Percentiles rank a stretch among this genome's conserved stretches.
phyloP scores from a whole-genome alignment of 2,888 invertebrate species.

The Platynereis dumerilii region DNA sequence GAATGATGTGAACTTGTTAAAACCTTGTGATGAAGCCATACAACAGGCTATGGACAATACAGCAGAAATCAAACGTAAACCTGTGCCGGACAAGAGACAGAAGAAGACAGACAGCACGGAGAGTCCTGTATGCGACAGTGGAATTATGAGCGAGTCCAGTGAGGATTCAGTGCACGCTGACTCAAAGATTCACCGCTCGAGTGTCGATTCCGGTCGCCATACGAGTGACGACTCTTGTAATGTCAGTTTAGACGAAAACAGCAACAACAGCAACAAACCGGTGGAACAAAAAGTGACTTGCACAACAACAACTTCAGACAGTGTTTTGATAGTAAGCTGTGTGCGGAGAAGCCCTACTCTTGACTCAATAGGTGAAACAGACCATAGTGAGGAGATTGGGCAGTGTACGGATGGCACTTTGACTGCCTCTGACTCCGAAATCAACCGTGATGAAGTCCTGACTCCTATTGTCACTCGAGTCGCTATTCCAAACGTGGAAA shows the following conservation, averaged over 20 bases:
- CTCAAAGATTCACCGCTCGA: neutral
- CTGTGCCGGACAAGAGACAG: neutral
- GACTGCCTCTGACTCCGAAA: neutral
- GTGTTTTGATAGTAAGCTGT: no score
- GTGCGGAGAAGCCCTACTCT: no score
- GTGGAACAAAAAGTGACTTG: no score
- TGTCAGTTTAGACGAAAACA: no score
- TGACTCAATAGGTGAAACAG: no score
- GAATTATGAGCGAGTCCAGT: constrained; percentile 6
- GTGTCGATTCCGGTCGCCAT: no score
- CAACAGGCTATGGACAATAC: neutral
- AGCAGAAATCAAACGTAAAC: neutral
- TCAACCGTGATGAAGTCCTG: no score
- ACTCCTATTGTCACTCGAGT: no score
- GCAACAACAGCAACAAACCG: no score
- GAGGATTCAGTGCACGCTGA: constrained; percentile 1
- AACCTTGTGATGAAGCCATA: neutral
- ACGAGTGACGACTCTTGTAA: no score
- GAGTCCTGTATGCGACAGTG: constrained; percentile 3
- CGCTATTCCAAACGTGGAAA: no score
- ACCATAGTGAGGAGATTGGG: constrained; percentile 1
- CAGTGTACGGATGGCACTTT: neutral
- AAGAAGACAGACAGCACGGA: neutral
- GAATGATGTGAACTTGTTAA: neutral
- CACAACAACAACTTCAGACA: no score